These are phyloP conservation scores for Atopsyche davidsoni DNA, from an alignment of 1,140 invertebrate species.

Conservation along the genomic window DNA sequence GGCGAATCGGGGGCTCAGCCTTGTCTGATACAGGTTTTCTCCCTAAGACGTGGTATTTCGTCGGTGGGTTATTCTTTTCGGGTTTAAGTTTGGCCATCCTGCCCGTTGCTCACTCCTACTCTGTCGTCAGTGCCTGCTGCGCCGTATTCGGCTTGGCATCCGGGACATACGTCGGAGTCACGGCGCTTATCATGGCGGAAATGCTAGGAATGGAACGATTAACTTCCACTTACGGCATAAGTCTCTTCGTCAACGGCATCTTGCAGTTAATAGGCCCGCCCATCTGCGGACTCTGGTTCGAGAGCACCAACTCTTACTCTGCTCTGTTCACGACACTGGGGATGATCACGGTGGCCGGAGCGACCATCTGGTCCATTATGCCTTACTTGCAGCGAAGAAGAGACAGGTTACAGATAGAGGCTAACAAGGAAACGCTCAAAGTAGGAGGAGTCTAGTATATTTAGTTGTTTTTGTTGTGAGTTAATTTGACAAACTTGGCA, in stretches of 20 bases:
- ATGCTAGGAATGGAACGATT: constrained; percentile 76
- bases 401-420: constrained; percentile 3
- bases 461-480: neutral
- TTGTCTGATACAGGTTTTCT: constrained; percentile 66
- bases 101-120: constrained; percentile 56
- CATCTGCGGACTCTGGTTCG: constrained; percentile 63
- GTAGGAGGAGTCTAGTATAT: neutral
- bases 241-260: constrained; percentile 75
- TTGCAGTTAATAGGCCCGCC: constrained; percentile 74
- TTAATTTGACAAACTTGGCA: too few relatives aligned
- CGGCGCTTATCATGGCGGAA: constrained; percentile 79
- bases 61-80: constrained; percentile 68
- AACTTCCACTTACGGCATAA: constrained; percentile 78
- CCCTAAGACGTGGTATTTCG: constrained; percentile 75
- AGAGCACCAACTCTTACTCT: constrained; percentile 58
- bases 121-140: constrained; percentile 60
- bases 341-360: constrained; percentile 64
- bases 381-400: constrained; percentile 58
- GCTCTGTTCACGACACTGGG: constrained; percentile 67
- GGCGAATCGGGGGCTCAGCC: constrained; percentile 74
- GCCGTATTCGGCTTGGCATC: constrained; percentile 72
- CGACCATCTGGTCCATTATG: constrained; percentile 65
- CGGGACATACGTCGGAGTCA: constrained; percentile 80
- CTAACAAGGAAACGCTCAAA: too few relatives aligned
- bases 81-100: constrained; percentile 64